Conservation (phyloP, 2,888 invertebrate genomes). For the Stenurella melanura region DNA sequence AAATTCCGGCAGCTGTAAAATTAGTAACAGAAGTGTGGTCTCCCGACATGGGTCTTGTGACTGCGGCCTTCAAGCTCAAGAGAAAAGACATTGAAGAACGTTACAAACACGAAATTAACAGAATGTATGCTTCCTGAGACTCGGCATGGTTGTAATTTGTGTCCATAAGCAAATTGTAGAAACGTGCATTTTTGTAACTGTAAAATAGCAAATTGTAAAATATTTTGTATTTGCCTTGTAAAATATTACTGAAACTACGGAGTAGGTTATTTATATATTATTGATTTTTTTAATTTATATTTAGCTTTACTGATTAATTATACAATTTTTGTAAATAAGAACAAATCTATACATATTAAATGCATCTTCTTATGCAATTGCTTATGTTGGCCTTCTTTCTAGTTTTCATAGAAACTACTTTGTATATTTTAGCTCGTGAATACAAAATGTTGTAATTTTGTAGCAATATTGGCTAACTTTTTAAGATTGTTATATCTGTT, state of each 20-base stretch:
- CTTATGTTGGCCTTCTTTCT: conserved; percentile 50
- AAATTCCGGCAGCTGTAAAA: conserved; percentile 92
- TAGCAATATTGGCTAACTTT: conserved; percentile 55
- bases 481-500: conserved; percentile 56
- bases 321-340: conserved; percentile 50
- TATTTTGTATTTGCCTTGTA: conserved; percentile 53
- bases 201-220: conserved; percentile 49
- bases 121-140: conserved; percentile 94
- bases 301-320: conserved; percentile 40
- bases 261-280: conserved; percentile 49
- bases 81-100: conserved; percentile 96
- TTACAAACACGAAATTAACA: conserved; percentile 93
- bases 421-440: conserved; percentile 46
- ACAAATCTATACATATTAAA: conserved; percentile 47
- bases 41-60: conserved; percentile 97
- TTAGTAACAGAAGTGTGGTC: conserved; percentile 96
- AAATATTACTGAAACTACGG: conserved; percentile 46
- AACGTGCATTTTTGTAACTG: conserved; percentile 52
- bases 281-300: conserved; percentile 49
- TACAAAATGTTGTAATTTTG: conserved; percentile 65
- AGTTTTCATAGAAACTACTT: conserved; percentile 38
- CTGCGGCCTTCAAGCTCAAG: conserved; percentile 98
- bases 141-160: background rate
- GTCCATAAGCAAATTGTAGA: conserved; percentile 57
- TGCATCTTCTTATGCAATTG: conserved; percentile 53